Conservation (phyloP, 2,113 vertebrate species). For the Drymodes brunneopygia region DNA sequence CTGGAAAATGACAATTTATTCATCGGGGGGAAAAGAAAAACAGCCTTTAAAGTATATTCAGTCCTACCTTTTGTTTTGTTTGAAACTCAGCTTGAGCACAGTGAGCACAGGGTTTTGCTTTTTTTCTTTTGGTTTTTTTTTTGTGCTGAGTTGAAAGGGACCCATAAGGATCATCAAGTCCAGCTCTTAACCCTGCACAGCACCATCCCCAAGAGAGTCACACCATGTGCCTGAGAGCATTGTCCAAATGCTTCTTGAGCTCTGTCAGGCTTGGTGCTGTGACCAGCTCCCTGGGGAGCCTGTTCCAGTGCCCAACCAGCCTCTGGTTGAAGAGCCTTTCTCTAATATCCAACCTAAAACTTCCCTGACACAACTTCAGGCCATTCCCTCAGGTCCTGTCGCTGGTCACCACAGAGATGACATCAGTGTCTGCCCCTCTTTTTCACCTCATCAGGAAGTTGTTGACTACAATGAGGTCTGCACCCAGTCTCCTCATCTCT, state of each 20-base stretch:
- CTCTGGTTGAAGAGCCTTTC: background rate
- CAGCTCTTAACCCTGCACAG: background rate
- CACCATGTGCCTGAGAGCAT: background rate
- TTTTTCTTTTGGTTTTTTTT: background rate
- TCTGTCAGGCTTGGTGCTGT: background rate
- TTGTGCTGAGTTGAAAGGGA: background rate
- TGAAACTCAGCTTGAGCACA: background rate
- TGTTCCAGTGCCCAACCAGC: background rate
- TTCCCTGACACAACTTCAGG: background rate
- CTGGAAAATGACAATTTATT: background rate
- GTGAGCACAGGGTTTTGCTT: background rate
- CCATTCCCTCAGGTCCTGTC: background rate
- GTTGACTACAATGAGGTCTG: background rate
- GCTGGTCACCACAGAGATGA: background rate
- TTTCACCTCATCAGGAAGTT: background rate
- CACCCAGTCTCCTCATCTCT: background rate
- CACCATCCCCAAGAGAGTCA: background rate
- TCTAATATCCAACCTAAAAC: background rate
- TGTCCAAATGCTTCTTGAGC: background rate
- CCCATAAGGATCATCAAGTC: background rate
- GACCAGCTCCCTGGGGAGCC: background rate
- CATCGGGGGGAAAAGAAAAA: accelerated
- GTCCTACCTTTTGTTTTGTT: background rate
- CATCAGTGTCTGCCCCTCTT: background rate
- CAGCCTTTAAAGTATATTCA: background rate